Percentiles rank a stretch among this genome's conserved stretches.
phyloP scores from a whole-genome alignment of 2,113 vertebrate genomes.

The Microtus oregoni region DNA sequence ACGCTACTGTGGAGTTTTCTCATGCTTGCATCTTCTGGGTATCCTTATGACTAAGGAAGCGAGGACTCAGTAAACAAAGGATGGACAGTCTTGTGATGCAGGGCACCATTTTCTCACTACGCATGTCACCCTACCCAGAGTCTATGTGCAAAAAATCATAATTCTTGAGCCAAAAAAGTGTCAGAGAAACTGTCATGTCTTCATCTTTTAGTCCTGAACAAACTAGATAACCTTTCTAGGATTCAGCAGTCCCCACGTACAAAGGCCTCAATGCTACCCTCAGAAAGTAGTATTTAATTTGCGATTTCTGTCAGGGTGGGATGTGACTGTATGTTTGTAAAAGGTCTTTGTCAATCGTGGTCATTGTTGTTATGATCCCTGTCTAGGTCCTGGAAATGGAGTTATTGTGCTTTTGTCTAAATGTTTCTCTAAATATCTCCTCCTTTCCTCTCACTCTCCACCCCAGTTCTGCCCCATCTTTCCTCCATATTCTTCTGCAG shows the following conservation, averaged over 20 bases:
- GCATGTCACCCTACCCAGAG: background rate
- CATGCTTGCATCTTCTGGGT: conserved; percentile 1
- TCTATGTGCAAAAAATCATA: conserved; percentile 1
- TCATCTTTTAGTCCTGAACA: conserved; percentile 17
- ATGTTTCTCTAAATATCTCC: conserved; percentile 42
- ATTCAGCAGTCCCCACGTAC: conserved; percentile 41
- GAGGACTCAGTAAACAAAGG: conserved; percentile 32
- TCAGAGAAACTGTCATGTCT: conserved; percentile 47
- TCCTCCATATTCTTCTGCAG: conserved; percentile 47
- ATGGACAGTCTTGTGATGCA: conserved; percentile 2
- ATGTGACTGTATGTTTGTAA: background rate
- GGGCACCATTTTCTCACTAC: background rate
- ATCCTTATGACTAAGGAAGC: conserved; percentile 49
- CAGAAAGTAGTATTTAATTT: background rate
- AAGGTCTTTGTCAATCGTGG: conserved; percentile 46
- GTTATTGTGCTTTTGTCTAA: conserved; percentile 41
- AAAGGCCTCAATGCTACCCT: background rate
- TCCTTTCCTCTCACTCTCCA: background rate
- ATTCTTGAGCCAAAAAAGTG: conserved; percentile 4
- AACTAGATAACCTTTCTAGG: background rate
- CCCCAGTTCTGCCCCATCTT: conserved; percentile 1
- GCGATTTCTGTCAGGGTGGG: conserved; percentile 30
- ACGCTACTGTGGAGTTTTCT: conserved; percentile 9
- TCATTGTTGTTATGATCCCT: conserved; percentile 8
- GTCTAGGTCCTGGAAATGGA: conserved; percentile 47